These are phyloP conservation scores for Psephotus haematonotus DNA, from an alignment of 2,113 vertebrate genomes.

Conservation along the genomic window DNA sequence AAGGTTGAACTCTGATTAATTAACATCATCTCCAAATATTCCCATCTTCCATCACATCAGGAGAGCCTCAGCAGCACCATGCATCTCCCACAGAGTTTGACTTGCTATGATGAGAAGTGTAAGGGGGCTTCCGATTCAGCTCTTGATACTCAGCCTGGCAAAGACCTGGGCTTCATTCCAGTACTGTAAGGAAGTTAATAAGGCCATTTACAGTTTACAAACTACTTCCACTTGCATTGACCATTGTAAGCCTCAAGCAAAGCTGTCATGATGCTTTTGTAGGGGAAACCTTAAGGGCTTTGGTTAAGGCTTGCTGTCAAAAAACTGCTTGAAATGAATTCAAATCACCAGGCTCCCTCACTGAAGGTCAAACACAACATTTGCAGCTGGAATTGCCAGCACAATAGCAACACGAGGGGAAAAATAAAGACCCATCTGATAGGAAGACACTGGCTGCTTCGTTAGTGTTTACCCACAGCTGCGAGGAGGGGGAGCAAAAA, in stretches of 20 bases:
- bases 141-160: not conserved
- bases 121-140: not conserved
- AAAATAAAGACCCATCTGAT: not conserved
- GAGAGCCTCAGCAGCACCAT: not conserved
- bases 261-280: slow-evolving; percentile 55
- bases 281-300: slow-evolving; percentile 65
- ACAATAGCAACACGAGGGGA: slow-evolving; percentile 5
- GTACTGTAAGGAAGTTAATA: slow-evolving; percentile 22
- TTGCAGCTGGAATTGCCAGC: slow-evolving; percentile 55
- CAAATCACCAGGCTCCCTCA: slow-evolving; percentile 16
- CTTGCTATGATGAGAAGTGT: not conserved
- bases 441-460: not conserved
- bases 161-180: slow-evolving; percentile 16
- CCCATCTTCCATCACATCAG: not conserved
- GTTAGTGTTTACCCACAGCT: not conserved
- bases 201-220: slow-evolving; percentile 34
- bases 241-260: slow-evolving; percentile 63
- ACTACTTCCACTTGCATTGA: slow-evolving; percentile 14
- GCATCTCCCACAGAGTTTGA: not conserved
- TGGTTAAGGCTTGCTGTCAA: slow-evolving; percentile 71
- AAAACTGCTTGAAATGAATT: slow-evolving; percentile 63
- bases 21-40: not conserved
- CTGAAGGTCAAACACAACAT: slow-evolving; percentile 69
- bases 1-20: not conserved
- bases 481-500: not conserved